Evolutionary conservation across 1,140 invertebrate species (phyloP), one percentile per base, ranked within the genome.

Genomic region (Brachionus manjavacas): DNA sequence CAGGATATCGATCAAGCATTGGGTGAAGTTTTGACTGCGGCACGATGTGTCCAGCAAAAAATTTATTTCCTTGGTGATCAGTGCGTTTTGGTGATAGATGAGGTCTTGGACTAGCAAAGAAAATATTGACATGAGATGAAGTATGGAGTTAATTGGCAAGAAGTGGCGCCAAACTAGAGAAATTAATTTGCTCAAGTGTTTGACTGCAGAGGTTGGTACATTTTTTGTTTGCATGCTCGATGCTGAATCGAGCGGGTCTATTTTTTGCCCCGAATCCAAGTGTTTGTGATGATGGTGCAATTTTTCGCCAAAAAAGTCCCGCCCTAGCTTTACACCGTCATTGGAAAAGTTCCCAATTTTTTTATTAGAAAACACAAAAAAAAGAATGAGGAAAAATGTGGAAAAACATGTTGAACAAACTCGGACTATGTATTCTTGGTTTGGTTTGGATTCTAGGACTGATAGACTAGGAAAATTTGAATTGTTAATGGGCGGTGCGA

Each of bases 301-400:
- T 49, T 49, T 76, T 76, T 76, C 72, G 20, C 72, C 41, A 49
- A 76, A 76, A 76, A 76, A 76, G 8, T 76, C 72, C 2, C 72
- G 41, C 7, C 72, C 72, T 1, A 76, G 25, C 25, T 76, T 76
- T 14, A 76, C 43, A 23, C 72, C 72, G 41, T 76, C 72, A 20
- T 76, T 76, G 41, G 72, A 28, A 76, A 76, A 76, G 41, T 76
- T 76, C 0, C 72, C 72, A 12, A 76, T 76, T 76, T 76, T 76
- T 76, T 76, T 76, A 7, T 25, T 20, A 0, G 72, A 76, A 20
- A 20, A 6, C 1, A 76, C 4, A 49, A 76, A 76, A 25, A 76
- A 76, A 11, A 49, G 1, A 9, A 46, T 20, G 7, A 49, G 41
- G 14, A 76, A 76, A 20, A 76, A 52, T 12, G 28, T 9, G 8